A percentile compares a stretch with the other conserved stretches of the same genome.
Conservation (phyloP, 2,797 vertebrate species). For the Gadopsis bispinosus region DNA sequence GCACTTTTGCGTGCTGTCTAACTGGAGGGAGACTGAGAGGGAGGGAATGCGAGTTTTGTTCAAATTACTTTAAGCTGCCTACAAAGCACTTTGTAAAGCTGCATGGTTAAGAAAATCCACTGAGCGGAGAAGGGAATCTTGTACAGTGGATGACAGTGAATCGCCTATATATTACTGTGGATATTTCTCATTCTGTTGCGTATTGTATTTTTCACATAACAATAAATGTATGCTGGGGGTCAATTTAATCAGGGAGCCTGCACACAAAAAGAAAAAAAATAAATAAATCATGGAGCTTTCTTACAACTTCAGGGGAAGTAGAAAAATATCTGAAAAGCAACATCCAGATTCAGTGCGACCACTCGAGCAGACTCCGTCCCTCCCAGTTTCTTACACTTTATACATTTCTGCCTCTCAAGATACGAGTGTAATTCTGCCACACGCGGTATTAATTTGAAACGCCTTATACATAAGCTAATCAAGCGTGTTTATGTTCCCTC, state of each 20-base stretch:
- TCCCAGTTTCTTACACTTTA: conserved; percentile 19
- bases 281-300: background rate
- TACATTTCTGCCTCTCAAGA: conserved; percentile 21
- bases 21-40: conserved; percentile 55
- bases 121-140: conserved; percentile 17
- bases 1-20: conserved; percentile 70
- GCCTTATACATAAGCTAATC: conserved; percentile 58
- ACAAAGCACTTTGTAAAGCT: conserved; percentile 49
- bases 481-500: conserved; percentile 62
- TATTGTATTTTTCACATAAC: conserved; percentile 8
- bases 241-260: conserved; percentile 7
- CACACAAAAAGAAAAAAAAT: conserved; percentile 5
- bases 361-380: background rate
- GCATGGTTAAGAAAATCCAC: conserved; percentile 41
- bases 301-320: conserved; percentile 26
- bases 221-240: background rate
- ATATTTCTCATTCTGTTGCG: conserved; percentile 18
- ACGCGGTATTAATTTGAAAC: conserved; percentile 54
- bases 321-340: conserved; percentile 6
- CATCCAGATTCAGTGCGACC: conserved; percentile 12
- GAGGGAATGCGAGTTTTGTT: conserved; percentile 55
- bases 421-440: conserved; percentile 44
- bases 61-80: conserved; percentile 69
- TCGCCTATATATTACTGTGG: conserved; percentile 17
- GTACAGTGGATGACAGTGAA: conserved; percentile 24